These are phyloP conservation scores for Himalopsyche phryganea DNA, from an alignment of 1,140 invertebrate genomes.

Conservation along the genomic window DNA sequence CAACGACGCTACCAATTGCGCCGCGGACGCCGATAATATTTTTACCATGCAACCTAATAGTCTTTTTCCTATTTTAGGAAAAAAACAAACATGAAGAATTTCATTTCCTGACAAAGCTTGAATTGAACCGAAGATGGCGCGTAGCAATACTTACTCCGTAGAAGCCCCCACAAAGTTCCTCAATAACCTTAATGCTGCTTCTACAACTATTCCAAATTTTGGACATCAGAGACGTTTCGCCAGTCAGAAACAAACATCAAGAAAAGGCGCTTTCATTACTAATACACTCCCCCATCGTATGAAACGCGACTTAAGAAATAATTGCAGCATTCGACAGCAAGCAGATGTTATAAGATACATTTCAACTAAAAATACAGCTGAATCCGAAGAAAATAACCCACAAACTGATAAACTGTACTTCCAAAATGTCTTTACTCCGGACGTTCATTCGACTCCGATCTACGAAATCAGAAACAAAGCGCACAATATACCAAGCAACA, in stretches of 20 bases:
- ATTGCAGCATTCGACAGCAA: constrained; percentile 27
- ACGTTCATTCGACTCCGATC: constrained; percentile 48
- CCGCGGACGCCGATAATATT: no score
- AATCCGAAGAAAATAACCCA: constrained; percentile 3
- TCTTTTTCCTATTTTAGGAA: constrained; percentile 10
- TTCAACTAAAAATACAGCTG: constrained; percentile 12
- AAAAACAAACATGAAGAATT: constrained; percentile 8
- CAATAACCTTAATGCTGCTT: constrained; percentile 13
- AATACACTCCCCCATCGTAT: constrained; percentile 29
- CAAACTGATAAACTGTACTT: constrained; percentile 17
- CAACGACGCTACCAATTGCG: no score
- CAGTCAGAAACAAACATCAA: constrained; percentile 26
- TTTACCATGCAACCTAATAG: no score
- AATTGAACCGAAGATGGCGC: constrained; percentile 11
- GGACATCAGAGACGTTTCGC: constrained; percentile 19
- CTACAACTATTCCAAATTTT: constrained; percentile 14
- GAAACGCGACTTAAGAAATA: constrained; percentile 10
- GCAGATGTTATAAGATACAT: constrained; percentile 34
- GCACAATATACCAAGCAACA: constrained; percentile 8
- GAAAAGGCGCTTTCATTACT: constrained; percentile 24
- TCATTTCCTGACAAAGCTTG: constrained; percentile 4
- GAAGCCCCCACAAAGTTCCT: constrained; percentile 3
- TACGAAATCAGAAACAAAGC: constrained; percentile 15
- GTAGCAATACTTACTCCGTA: constrained; percentile 13
- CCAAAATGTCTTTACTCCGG: constrained; percentile 36